These are phyloP conservation scores for Sebastes umbrosus DNA, from an alignment of 2,797 vertebrate species.

Conservation along the genomic window DNA sequence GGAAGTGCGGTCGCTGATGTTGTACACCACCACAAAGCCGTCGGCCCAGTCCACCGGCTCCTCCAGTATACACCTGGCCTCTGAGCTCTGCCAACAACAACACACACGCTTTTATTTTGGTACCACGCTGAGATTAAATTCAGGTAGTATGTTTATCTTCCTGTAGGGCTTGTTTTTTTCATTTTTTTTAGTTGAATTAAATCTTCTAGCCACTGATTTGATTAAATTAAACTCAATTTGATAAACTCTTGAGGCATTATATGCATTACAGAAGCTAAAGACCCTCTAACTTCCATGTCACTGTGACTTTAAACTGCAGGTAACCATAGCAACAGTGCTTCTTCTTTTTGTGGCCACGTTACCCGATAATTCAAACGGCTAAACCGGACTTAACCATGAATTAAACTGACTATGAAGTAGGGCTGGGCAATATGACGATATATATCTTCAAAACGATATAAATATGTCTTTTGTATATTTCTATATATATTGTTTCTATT, in stretches of 20 bases:
- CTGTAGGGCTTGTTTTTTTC: not conserved
- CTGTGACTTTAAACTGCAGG: no score
- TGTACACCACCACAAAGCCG: conserved; percentile 84
- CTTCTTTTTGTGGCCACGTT: no score
- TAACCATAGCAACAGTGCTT: no score
- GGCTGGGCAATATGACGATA: no score
- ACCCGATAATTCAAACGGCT: no score
- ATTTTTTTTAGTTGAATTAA: not conserved
- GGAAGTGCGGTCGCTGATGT: conserved; percentile 81
- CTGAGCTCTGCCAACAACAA: conserved; percentile 64
- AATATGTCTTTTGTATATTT: no score
- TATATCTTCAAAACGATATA: no score
- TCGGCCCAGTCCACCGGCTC: conserved; percentile 85
- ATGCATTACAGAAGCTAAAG: no score
- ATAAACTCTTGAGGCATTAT: not conserved
- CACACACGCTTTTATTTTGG: not conserved
- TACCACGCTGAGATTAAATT: not conserved
- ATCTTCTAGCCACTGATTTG: not conserved
- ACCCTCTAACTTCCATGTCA: no score
- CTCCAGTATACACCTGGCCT: conserved; percentile 78
- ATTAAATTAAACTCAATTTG: not conserved
- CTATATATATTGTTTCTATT: no score
- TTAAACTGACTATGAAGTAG: no score
- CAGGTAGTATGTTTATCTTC: not conserved
- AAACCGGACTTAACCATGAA: no score